phyloP scores from a whole-genome alignment of 2,888 invertebrate species.

The Athetis lepigone region DNA sequence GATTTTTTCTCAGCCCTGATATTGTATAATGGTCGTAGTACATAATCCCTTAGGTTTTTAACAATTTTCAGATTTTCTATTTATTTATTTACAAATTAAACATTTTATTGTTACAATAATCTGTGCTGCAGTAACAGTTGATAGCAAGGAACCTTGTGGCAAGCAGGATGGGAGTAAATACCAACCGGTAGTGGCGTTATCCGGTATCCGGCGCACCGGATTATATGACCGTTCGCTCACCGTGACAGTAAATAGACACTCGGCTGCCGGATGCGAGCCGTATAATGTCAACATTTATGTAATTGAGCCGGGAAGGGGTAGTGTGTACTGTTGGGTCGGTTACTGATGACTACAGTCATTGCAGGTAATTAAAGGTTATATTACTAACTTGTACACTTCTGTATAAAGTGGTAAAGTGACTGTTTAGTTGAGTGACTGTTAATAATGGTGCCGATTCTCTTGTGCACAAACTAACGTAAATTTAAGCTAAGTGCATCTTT shows the following conservation, averaged over 20 bases:
- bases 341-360: neutral
- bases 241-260: conserved; percentile 36
- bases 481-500: too few relatives aligned
- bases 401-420: too few relatives aligned
- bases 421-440: too few relatives aligned
- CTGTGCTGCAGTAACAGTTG: neutral
- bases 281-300: conserved; percentile 43
- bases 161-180: conserved; percentile 36
- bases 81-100: too few relatives aligned
- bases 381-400: neutral
- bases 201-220: conserved; percentile 36
- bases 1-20: too few relatives aligned
- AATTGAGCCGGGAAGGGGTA: conserved; percentile 21
- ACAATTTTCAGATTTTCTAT: too few relatives aligned
- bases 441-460: too few relatives aligned
- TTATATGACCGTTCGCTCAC: conserved; percentile 25
- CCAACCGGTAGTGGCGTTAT: conserved; percentile 19
- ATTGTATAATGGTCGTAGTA: too few relatives aligned
- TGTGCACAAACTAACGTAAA: too few relatives aligned
- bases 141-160: neutral
- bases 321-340: neutral
- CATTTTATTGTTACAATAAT: too few relatives aligned
- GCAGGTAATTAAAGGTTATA: too few relatives aligned
- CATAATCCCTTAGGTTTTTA: too few relatives aligned
- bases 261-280: conserved; percentile 32